phyloP scores from a whole-genome alignment of 2,888 invertebrate genomes.

The Argynnis bischoffii region DNA sequence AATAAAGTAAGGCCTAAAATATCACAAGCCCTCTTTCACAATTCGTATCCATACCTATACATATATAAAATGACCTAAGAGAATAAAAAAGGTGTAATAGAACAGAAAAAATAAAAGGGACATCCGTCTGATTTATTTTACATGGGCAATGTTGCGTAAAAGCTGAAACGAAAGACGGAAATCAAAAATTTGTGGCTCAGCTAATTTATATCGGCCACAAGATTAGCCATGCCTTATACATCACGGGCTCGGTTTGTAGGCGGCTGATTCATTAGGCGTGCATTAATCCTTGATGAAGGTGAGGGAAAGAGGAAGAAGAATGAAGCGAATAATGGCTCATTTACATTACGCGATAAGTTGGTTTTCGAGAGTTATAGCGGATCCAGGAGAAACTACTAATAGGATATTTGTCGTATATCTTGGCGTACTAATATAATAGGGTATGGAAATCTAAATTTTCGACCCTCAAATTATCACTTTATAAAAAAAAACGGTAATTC shows the following conservation, averaged over 20 bases:
- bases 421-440: background rate
- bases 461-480: too few species aligned
- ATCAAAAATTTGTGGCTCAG: conserved; percentile 23
- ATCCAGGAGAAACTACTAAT: background rate
- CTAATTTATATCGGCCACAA: conserved; percentile 25
- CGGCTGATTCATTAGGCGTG: conserved; percentile 70
- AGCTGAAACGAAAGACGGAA: conserved; percentile 18
- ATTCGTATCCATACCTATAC: too few species aligned
- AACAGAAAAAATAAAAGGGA: conserved; percentile 7
- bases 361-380: background rate
- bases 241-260: conserved; percentile 64
- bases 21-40: too few species aligned
- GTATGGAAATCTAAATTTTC: background rate
- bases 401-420: background rate
- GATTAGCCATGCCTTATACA: conserved; percentile 45
- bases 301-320: conserved; percentile 14
- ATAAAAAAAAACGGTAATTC: background rate
- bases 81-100: background rate
- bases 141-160: conserved; percentile 19
- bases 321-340: conserved; percentile 10
- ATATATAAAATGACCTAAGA: too few species aligned
- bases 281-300: conserved; percentile 64
- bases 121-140: conserved; percentile 13
- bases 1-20: too few species aligned
- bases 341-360: conserved; percentile 19